phyloP scores from a whole-genome alignment of 2,888 invertebrate species.

The Gastracanthus pulcherrimus region DNA sequence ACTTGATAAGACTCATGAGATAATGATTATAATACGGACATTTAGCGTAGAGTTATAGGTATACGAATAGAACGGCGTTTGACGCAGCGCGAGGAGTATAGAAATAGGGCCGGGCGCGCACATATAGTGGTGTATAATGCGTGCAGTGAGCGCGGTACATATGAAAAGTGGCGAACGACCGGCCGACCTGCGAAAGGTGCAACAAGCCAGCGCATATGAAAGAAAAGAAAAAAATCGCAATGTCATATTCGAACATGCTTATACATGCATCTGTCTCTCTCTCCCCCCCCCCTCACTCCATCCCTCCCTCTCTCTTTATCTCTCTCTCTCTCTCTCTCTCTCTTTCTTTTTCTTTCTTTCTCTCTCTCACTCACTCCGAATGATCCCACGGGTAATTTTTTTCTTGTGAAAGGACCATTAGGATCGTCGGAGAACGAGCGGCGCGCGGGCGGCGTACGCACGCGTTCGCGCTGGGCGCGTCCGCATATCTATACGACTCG shows the following conservation, averaged over 20 bases:
- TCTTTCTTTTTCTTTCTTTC: constrained; percentile 31
- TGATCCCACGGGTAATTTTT: constrained; percentile 58
- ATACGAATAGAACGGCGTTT: not conserved
- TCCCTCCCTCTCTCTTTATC: no score
- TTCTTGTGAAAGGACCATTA: constrained; percentile 70
- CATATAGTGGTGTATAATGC: constrained; percentile 29
- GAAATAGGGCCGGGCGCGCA: not conserved
- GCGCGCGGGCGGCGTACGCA: constrained; percentile 63
- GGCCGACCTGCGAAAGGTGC: not conserved
- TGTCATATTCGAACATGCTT: constrained; percentile 66
- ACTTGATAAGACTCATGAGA: not conserved
- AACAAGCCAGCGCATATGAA: constrained; percentile 21
- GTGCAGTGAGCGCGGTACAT: not conserved
- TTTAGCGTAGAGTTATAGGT: constrained; percentile 41
- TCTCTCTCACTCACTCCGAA: constrained; percentile 27
- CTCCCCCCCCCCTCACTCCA: constrained; percentile 35
- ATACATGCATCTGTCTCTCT: constrained; percentile 48
- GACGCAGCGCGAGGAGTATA: not conserved
- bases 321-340: not conserved
- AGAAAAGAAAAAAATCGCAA: constrained; percentile 68
- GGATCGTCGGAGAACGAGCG: constrained; percentile 59
- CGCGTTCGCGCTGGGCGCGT: constrained; percentile 69
- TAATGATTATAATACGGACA: constrained; percentile 25
- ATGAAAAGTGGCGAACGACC: constrained; percentile 42
- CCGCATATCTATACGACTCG: constrained; percentile 70